Percentiles rank a stretch among this genome's conserved stretches.
Evolutionary conservation across 64 coral and sea anemone species (phyloP).

Genomic region (Porites lutea): DNA sequence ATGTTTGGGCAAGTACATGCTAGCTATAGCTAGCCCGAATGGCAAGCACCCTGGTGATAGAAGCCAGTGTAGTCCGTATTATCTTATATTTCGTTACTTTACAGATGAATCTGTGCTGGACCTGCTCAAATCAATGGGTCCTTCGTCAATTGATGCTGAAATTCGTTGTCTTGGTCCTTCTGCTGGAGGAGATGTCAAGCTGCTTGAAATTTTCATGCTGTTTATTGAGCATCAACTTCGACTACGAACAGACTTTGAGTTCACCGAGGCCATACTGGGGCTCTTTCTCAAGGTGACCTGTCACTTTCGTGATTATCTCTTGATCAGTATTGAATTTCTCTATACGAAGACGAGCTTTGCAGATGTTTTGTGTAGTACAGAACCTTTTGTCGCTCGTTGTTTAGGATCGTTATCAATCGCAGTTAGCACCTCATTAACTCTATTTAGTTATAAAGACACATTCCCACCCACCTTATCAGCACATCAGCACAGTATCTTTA

Average conservation of each 20-base stretch:
- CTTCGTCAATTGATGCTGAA: slow-evolving; percentile 87
- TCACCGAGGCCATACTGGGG: slow-evolving; percentile 84
- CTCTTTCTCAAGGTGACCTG: slow-evolving; percentile 89
- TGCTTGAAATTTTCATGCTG: slow-evolving; percentile 89
- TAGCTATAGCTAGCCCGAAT: too few species aligned
- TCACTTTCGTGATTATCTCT: background rate
- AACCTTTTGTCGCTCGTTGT: too few species aligned
- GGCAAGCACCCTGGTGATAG: too few species aligned
- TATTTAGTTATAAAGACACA: too few species aligned
- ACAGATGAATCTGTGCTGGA: slow-evolving; percentile 74
- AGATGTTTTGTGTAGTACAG: too few species aligned
- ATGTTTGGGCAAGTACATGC: too few species aligned
- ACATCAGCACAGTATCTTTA: background rate
- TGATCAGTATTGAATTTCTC: too few species aligned
- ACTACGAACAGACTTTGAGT: slow-evolving; percentile 87
- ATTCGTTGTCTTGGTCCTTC: slow-evolving; percentile 83
- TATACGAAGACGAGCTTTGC: too few species aligned
- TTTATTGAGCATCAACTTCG: slow-evolving; percentile 79
- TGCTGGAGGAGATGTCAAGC: slow-evolving; percentile 78
- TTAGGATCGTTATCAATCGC: too few species aligned
- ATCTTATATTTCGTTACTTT: background rate
- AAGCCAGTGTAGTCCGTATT: too few species aligned
- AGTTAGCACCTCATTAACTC: too few species aligned
- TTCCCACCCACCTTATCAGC: too few species aligned
- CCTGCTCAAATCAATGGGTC: slow-evolving; percentile 80